These are phyloP conservation scores for Typhlomys cinereus DNA, from an alignment of 2,113 vertebrate species.

Conservation along the genomic window DNA sequence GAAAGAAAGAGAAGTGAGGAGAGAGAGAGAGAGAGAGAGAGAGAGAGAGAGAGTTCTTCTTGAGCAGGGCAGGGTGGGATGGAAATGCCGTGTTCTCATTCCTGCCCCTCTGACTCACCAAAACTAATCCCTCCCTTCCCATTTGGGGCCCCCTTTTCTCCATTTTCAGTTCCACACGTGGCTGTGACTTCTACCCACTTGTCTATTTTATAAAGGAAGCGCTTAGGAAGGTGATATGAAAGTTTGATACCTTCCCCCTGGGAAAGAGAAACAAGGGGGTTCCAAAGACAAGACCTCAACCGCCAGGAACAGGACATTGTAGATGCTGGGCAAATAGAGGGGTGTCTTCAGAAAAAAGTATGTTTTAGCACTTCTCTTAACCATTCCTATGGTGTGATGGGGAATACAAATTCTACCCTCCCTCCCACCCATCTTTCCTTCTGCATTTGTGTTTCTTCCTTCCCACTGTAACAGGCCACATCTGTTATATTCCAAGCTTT, in stretches of 20 bases:
- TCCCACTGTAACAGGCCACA: not conserved
- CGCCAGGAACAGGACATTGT: not conserved
- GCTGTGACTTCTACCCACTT: not conserved
- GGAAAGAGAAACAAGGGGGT: not conserved
- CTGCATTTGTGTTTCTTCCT: not conserved
- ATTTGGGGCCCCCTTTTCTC: not conserved
- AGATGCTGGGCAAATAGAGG: not conserved
- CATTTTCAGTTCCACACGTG: not conserved
- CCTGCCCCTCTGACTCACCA: constrained; percentile 47
- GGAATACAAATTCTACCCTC: too few relatives aligned
- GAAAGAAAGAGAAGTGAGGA: too few relatives aligned
- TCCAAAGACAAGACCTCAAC: not conserved
- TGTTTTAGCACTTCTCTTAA: not conserved
- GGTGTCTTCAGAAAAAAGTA: not conserved
- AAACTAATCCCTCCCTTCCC: not conserved
- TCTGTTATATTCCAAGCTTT: not conserved
- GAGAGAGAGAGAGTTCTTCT: too few relatives aligned
- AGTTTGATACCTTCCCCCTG: not conserved
- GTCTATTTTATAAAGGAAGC: not conserved
- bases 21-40: too few relatives aligned
- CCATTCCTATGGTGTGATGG: not conserved
- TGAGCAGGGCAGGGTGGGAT: not conserved
- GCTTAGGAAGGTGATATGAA: not conserved
- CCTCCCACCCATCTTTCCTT: not conserved
- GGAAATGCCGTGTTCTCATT: not conserved